These are phyloP conservation scores for Adineta ricciae DNA, from an alignment of 2,888 invertebrate species.

Conservation along the genomic window DNA sequence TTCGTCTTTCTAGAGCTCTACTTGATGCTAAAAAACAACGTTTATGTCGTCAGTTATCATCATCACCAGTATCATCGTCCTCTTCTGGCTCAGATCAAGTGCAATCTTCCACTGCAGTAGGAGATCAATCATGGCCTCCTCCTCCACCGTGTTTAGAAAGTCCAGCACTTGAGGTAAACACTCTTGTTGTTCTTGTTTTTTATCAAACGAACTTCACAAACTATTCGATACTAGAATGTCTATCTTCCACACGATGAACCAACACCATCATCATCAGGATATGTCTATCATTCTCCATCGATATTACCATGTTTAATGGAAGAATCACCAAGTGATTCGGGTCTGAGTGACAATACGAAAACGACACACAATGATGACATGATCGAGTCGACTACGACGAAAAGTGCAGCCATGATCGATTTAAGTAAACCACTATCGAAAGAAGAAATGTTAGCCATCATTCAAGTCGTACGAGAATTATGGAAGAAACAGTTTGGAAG, in stretches of 20 bases:
- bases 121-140: neutral
- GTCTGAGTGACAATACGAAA: neutral
- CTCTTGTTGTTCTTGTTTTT: neutral
- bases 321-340: slow-evolving; percentile 14
- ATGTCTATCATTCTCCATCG: neutral
- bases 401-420: neutral
- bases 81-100: neutral
- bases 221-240: neutral
- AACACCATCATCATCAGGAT: neutral
- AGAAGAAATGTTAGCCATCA: slow-evolving; percentile 4
- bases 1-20: neutral
- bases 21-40: slow-evolving; percentile 18
- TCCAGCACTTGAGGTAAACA: neutral
- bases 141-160: neutral
- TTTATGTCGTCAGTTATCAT: neutral
- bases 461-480: neutral
- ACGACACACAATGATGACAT: neutral
- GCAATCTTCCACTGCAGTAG: neutral
- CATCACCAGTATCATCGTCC: neutral
- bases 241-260: neutral
- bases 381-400: neutral
- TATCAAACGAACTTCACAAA: neutral
- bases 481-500: neutral
- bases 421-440: slow-evolving; percentile 1
- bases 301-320: neutral